Evolutionary conservation across 2,888 invertebrate species (phyloP).

Genomic region (Drosophila paracracens): DNA sequence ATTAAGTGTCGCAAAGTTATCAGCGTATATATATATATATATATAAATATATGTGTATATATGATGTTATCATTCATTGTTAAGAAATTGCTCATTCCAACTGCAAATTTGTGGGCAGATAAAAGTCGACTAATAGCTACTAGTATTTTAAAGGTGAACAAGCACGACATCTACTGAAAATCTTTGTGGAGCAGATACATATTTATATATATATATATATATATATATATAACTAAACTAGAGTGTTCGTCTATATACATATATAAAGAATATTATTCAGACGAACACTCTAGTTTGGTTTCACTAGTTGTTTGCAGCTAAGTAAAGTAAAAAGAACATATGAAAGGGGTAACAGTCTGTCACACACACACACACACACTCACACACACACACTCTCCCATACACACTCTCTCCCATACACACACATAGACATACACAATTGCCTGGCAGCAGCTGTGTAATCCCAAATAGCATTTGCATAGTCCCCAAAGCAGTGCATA

Average conservation of each 20-base stretch:
- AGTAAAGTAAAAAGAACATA: background rate
- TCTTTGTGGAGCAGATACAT: background rate
- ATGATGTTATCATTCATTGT: background rate
- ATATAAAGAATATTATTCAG: background rate
- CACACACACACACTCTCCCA: background rate
- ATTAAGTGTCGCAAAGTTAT: background rate
- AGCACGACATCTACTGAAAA: background rate
- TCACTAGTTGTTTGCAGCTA: slow-evolving; percentile 33
- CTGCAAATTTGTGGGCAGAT: background rate
- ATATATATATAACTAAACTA: background rate
- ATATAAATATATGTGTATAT: background rate
- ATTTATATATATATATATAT: background rate
- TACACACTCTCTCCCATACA: background rate
- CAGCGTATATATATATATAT: background rate
- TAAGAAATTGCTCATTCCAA: background rate
- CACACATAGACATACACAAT: background rate
- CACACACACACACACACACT: slow-evolving; percentile 6
- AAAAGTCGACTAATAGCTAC: background rate
- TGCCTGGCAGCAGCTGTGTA: slow-evolving; percentile 42
- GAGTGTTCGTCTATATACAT: background rate
- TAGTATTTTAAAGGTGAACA: background rate
- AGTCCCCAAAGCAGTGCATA: slow-evolving; percentile 37
- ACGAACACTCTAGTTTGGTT: background rate
- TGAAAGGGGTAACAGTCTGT: slow-evolving; percentile 1
- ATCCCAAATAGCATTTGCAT: slow-evolving; percentile 67